Evolutionary conservation across 2,888 invertebrate species (phyloP), one percentile per base, ranked within the genome.

Genomic region (Cynaeus angustus): DNA sequence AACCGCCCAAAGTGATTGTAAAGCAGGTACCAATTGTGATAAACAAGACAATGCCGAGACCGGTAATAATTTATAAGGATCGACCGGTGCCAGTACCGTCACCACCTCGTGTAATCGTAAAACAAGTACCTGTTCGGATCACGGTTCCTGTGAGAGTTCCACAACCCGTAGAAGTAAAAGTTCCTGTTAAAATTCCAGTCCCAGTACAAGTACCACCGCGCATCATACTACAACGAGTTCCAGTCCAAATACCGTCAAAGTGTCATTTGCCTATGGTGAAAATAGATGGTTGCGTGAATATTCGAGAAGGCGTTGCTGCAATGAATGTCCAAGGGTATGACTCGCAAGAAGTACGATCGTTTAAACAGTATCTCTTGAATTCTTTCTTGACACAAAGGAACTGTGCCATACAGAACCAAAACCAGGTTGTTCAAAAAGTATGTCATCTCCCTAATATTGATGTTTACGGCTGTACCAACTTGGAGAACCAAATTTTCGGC

Each of bases 71-170:
- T n/a, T n/a, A 5, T 41, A 41, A 10, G 9, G 13, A 30, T 13
- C 16, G 14, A 1, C 55, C 28, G 9, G 30, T 59, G 7, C 26
- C 3, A 14, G 12, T 37, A 37, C 9, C 7, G 7, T 41, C 41
- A 12, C 13, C 41, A 41, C 41, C 41, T 2, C 41, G 41, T 41
- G 41, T 41, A 1, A 41, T 41, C 6, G 6, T 41, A 1, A 41
- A 41, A 13, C 12, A 41, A 41, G 41, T 41, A 10, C 41, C 41
- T 21, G 21, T 21, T 3, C 21, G 21, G n/a, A n/a, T n/a, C 9
- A 38, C n/a, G 10, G 38, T 55, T 9, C 55, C 55, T 1, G 14
- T 55, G 14, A 12, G 4, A 5, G 52, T 53, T 7, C 53, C 30
- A 3, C 8, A 4, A 37, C 8, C 2, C 1, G 21, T 21, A 4